Evolutionary conservation across 2,888 invertebrate species (phyloP).

Genomic region (Agonopterix alstromeriana): DNA sequence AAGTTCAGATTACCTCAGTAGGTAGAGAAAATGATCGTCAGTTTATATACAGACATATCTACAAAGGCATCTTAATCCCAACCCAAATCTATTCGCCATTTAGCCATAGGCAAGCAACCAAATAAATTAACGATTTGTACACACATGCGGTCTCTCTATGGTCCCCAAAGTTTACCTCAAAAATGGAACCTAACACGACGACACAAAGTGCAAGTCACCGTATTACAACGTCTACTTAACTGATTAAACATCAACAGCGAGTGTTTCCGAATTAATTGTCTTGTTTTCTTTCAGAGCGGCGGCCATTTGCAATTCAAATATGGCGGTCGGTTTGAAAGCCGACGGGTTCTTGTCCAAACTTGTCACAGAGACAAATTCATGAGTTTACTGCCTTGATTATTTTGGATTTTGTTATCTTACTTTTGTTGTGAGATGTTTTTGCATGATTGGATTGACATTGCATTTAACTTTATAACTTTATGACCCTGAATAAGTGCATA

Average conservation of each 20-base stretch:
- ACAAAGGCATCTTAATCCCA: neutral
- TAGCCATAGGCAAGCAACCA: neutral
- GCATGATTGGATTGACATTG: neutral
- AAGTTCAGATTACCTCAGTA: too few species aligned
- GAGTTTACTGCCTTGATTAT: constrained; percentile 4
- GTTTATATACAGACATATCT: neutral
- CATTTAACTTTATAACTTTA: neutral
- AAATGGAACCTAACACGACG: neutral
- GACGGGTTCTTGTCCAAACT: constrained; percentile 30
- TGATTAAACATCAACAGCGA: constrained; percentile 50
- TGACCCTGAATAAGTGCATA: too few species aligned
- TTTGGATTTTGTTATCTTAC: neutral
- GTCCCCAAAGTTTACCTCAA: too few species aligned
- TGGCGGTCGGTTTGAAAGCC: constrained; percentile 15
- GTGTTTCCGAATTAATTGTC: constrained; percentile 59
- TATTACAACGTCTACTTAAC: constrained; percentile 36
- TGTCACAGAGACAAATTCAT: constrained; percentile 18
- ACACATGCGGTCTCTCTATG: too few species aligned
- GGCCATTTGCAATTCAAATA: constrained; percentile 63
- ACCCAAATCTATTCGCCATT: neutral
- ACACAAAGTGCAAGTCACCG: neutral
- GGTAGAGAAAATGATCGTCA: neutral
- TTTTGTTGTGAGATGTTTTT: neutral
- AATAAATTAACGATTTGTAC: neutral
- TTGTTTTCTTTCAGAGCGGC: constrained; percentile 55